Evolutionary conservation across 2,113 vertebrate species (phyloP), one percentile per base, ranked within the genome.

Genomic region (Dunckerocampus dactyliophorus): DNA sequence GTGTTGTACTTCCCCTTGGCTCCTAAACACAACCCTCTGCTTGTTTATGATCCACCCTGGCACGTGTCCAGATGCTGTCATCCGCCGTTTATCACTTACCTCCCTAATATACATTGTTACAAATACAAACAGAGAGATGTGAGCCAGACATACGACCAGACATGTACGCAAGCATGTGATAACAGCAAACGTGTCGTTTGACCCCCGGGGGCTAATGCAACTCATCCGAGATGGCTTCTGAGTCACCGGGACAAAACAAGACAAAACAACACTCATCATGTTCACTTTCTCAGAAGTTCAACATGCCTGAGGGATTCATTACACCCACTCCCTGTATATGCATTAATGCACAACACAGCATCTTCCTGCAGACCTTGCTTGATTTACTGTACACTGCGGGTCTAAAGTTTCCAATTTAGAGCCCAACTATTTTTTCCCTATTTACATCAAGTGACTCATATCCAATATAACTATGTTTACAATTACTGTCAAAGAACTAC

Each of bases 41-140:
- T 75, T 88, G 75, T 85, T 88, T 90, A 88, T 75, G 79, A 88
- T 68, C 86, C 70, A 67, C 54, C 81, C 79, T 91, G 88, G 83
- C 73, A 85, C 58, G 67, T 66, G 81, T 85, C 83, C 88, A 93
- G 85, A 85, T 82, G 84, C 65, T 81, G 87, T 89, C 85, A 84
- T 67, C 69, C 65, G 72, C 47, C 69, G 10, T 79, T 88, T 82
- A 76, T 89, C 76, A 75, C 78, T 79, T 80, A 65, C 62, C 88
- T 86, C 61, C 65, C 69, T 63, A 60, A 67, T 62, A 70, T 66
- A 71, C 55, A 68, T 72, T 69, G 17, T 21, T 52, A 69, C 74
- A 59, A 49, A 71, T 50, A 51, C 34, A 28, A 46, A 65, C 59
- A 57, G 56, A 47, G 31, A 9, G 13, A 28, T 43, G 61, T 49